These are phyloP conservation scores for Denticeps clupeoides DNA, from an alignment of 2,797 vertebrate species.

Conservation along the genomic window DNA sequence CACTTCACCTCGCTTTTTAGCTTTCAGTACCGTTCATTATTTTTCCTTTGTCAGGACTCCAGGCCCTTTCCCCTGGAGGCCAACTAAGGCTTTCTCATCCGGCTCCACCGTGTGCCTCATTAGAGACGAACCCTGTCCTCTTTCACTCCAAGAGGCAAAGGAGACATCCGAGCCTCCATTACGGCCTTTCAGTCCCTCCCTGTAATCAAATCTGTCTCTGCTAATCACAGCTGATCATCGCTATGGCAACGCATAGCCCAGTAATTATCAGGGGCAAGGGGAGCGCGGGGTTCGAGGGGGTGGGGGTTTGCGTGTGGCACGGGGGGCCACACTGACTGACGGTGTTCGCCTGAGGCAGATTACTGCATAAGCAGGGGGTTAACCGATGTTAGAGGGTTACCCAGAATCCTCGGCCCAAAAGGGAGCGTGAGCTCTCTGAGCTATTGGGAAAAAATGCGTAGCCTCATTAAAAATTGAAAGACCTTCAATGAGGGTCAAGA, in stretches of 20 bases:
- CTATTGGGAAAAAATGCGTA: no score
- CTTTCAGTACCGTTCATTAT: not conserved
- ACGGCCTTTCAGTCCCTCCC: conserved; percentile 20
- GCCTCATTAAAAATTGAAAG: no score
- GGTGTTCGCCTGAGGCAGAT: no score
- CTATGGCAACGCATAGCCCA: conserved; percentile 26
- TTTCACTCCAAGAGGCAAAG: conserved; percentile 12
- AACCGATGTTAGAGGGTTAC: no score
- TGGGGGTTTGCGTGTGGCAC: not conserved
- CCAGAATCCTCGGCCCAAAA: no score
- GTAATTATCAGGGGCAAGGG: conserved; percentile 27
- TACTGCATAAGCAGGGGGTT: no score
- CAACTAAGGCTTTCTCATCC: conserved; percentile 8
- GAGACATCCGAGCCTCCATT: conserved; percentile 13
- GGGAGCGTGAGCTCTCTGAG: no score
- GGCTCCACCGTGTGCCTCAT: conserved; percentile 16
- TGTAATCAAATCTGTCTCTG: conserved; percentile 36
- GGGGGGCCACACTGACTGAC: no score
- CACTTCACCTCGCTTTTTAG: no score
- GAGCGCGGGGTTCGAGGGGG: not conserved
- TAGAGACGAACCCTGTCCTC: conserved; percentile 14
- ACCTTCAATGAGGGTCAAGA: no score
- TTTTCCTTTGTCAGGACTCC: not conserved
- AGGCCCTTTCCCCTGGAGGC: not conserved
- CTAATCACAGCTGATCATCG: conserved; percentile 35